phyloP scores from a whole-genome alignment of 1,140 invertebrate genomes.

The Cydia splendana region DNA sequence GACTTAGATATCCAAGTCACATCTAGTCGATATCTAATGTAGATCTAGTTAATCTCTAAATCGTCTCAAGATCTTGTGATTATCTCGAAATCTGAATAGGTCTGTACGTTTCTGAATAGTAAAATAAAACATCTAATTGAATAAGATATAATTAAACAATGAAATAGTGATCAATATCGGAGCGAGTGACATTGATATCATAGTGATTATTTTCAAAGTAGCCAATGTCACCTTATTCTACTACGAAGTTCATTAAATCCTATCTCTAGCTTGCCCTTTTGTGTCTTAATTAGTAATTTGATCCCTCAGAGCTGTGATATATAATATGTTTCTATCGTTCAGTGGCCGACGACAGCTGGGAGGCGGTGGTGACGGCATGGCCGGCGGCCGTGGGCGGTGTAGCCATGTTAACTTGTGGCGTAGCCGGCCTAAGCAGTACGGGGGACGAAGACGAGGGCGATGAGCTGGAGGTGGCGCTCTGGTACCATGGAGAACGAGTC shows the following conservation, averaged over 20 bases:
- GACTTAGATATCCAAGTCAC: too few species aligned
- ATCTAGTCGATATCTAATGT: too few species aligned
- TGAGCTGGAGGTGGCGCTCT: slow-evolving; percentile 35
- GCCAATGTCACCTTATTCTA: neutral
- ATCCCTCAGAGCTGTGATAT: neutral
- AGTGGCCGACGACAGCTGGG: slow-evolving; percentile 54
- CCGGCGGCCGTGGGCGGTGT: slow-evolving; percentile 52
- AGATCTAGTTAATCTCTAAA: too few species aligned
- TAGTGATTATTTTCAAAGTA: neutral
- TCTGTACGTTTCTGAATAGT: neutral
- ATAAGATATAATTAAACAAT: neutral
- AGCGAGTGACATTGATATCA: neutral
- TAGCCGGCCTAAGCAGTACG: slow-evolving; percentile 37
- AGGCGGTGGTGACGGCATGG: slow-evolving; percentile 44
- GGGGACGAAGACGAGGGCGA: slow-evolving; percentile 2
- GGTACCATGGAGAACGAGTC: slow-evolving; percentile 54
- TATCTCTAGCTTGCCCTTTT: neutral
- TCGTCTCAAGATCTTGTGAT: too few species aligned
- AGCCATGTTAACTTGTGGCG: slow-evolving; percentile 50
- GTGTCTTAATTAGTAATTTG: neutral
- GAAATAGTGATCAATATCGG: neutral
- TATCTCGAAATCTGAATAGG: too few species aligned
- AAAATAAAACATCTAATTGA: neutral
- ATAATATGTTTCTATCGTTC: neutral
- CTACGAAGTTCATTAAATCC: neutral